phyloP scores from a whole-genome alignment of 2,797 vertebrate species.

The Enteromius argenteus region DNA sequence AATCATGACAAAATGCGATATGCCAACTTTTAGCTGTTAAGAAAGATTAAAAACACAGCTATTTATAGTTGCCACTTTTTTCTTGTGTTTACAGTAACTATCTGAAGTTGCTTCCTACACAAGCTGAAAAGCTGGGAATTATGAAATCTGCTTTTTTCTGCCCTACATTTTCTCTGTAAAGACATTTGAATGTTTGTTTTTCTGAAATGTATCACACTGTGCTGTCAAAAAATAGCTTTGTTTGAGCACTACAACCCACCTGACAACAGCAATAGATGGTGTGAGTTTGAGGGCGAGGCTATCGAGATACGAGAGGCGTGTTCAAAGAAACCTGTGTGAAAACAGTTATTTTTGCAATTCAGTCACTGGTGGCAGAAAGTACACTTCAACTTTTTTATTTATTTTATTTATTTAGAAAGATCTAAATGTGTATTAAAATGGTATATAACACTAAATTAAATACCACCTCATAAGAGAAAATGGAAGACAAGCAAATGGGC shows the following conservation, averaged over 20 bases:
- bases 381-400: not conserved
- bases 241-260: not conserved
- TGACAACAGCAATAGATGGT: not conserved
- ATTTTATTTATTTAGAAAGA: not conserved
- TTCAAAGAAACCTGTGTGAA: not conserved
- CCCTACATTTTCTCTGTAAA: not conserved
- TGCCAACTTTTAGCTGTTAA: slow-evolving; percentile 33
- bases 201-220: not conserved
- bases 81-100: slow-evolving; percentile 29
- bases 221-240: not conserved
- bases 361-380: not conserved
- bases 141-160: not conserved
- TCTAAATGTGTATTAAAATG: not conserved
- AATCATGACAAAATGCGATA: slow-evolving; percentile 51
- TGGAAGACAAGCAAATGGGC: not conserved
- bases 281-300: not conserved
- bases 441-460: not conserved
- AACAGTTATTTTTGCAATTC: slow-evolving; percentile 2
- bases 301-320: not conserved
- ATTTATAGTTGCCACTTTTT: slow-evolving; percentile 30
- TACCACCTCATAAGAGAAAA: not conserved
- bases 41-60: slow-evolving; percentile 47
- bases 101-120: not conserved
- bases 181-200: not conserved
- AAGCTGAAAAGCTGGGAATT: not conserved